Evolutionary conservation across 2,888 invertebrate species (phyloP).

Genomic region (Melieria crassipennis): DNA sequence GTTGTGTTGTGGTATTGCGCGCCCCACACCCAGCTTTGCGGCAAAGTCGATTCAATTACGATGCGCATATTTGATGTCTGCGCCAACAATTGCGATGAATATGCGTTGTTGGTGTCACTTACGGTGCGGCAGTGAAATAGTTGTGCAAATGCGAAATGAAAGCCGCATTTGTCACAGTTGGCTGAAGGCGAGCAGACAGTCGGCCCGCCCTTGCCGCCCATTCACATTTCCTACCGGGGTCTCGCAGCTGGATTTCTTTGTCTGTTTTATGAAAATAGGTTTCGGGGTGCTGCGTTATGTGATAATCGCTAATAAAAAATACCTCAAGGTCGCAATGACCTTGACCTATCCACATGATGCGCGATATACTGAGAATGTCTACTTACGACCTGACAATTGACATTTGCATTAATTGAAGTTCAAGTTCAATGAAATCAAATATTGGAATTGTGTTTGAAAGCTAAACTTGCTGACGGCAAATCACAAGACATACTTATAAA

Average conservation of each 20-base stretch:
- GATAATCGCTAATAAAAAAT: slow-evolving; percentile 16
- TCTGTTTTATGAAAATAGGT: background rate
- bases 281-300: background rate
- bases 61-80: no score
- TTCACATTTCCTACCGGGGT: no score
- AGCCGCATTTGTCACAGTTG: slow-evolving; percentile 19
- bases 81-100: background rate
- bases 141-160: slow-evolving; percentile 1
- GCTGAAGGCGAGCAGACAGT: slow-evolving; percentile 5
- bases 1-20: no score
- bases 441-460: no score
- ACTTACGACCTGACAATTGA: no score
- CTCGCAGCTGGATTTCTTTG: background rate
- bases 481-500: no score
- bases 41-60: no score
- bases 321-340: slow-evolving; percentile 25
- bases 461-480: no score
- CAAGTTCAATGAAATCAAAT: no score
- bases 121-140: background rate
- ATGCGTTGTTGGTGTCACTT: background rate
- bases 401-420: no score
- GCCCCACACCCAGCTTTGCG: no score
- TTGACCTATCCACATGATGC: slow-evolving; percentile 34
- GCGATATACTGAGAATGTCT: background rate
- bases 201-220: background rate